phyloP scores from a whole-genome alignment of 2,888 invertebrate species.

The Dorcus hopei region DNA sequence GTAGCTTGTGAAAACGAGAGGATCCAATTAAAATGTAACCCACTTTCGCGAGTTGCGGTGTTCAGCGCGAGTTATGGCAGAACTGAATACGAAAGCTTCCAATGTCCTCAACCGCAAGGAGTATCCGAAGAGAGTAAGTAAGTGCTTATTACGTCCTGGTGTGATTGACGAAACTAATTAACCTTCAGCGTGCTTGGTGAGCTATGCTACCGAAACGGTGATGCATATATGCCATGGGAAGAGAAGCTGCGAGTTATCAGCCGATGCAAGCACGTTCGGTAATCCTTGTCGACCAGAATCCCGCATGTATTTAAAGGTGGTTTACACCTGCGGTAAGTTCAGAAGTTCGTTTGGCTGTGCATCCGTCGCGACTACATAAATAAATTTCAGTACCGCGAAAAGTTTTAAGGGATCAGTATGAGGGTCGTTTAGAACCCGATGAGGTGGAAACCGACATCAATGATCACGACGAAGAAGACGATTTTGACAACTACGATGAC shows the following conservation, averaged over 20 bases:
- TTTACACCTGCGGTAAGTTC: slow-evolving; percentile 81
- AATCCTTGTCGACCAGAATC: slow-evolving; percentile 77
- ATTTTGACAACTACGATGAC: slow-evolving; percentile 49
- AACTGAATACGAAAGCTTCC: slow-evolving; percentile 81
- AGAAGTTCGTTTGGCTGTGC: not conserved
- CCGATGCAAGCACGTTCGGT: slow-evolving; percentile 79
- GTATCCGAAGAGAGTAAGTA: slow-evolving; percentile 85
- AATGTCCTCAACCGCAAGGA: slow-evolving; percentile 81
- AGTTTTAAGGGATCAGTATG: slow-evolving; percentile 78
- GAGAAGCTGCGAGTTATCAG: slow-evolving; percentile 72
- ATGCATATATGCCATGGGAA: slow-evolving; percentile 69
- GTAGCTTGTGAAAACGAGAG: slow-evolving; percentile 90
- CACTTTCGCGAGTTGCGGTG: slow-evolving; percentile 83
- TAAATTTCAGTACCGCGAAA: slow-evolving; percentile 70
- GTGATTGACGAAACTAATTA: slow-evolving; percentile 2
- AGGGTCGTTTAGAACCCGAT: slow-evolving; percentile 74
- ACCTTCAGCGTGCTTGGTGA: slow-evolving; percentile 76
- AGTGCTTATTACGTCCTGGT: slow-evolving; percentile 4
- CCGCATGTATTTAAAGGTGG: slow-evolving; percentile 80
- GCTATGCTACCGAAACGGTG: slow-evolving; percentile 87
- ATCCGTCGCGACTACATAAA: not conserved
- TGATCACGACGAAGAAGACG: slow-evolving; percentile 54
- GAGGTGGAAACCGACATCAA: slow-evolving; percentile 55
- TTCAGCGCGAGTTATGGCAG: slow-evolving; percentile 91
- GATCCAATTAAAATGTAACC: slow-evolving; percentile 82